These are phyloP conservation scores for Metalampra italica DNA, from an alignment of 2,888 invertebrate species.

Conservation along the genomic window DNA sequence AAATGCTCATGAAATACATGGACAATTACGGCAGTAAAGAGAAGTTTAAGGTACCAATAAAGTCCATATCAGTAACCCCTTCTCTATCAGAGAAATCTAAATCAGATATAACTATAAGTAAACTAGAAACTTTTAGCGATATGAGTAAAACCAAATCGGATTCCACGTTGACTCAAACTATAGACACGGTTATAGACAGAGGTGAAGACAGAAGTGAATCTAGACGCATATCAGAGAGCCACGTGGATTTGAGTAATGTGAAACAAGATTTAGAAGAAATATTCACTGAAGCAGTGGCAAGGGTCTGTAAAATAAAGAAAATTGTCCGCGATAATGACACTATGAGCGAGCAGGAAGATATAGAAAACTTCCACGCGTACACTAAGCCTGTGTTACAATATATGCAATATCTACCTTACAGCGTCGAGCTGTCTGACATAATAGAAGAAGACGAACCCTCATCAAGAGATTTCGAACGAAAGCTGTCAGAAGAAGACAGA, in stretches of 20 bases:
- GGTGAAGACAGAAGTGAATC: slow-evolving; percentile 39
- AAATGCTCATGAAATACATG: slow-evolving; percentile 70
- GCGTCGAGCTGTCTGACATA: slow-evolving; percentile 67
- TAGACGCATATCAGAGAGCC: slow-evolving; percentile 63
- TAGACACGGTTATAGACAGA: slow-evolving; percentile 67
- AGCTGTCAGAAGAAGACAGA: slow-evolving; percentile 42
- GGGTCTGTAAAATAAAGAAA: slow-evolving; percentile 41
- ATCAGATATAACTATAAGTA: slow-evolving; percentile 68
- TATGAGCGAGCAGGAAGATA: slow-evolving; percentile 65
- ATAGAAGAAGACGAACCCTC: slow-evolving; percentile 69
- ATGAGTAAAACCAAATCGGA: slow-evolving; percentile 72
- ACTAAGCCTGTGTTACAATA: slow-evolving; percentile 55
- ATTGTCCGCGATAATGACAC: slow-evolving; percentile 45
- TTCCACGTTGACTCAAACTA: slow-evolving; percentile 65
- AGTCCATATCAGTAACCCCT: slow-evolving; percentile 54
- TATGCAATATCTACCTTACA: slow-evolving; percentile 50
- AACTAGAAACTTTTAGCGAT: slow-evolving; percentile 63
- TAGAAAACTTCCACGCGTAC: slow-evolving; percentile 61
- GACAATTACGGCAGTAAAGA: slow-evolving; percentile 56
- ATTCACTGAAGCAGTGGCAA: slow-evolving; percentile 51
- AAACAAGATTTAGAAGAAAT: slow-evolving; percentile 65
- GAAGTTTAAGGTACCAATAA: slow-evolving; percentile 33
- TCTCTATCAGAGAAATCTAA: slow-evolving; percentile 68
- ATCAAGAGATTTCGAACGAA: slow-evolving; percentile 41
- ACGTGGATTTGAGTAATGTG: slow-evolving; percentile 58